Conservation (phyloP, 2,888 invertebrate genomes). For the Brachylomia viminalis region DNA sequence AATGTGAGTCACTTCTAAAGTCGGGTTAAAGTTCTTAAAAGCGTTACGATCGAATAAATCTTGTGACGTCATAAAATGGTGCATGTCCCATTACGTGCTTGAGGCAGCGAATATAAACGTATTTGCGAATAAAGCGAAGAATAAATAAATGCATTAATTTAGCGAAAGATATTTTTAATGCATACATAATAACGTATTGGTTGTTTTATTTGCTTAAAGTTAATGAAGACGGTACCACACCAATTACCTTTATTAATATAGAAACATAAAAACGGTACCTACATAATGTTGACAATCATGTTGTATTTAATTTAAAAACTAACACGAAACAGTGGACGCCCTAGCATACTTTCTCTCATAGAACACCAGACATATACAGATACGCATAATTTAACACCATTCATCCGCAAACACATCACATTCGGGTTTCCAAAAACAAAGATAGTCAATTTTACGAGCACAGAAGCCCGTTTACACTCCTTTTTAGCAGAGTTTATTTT, state of each 20-base stretch:
- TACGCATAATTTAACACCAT: background rate
- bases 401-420: background rate
- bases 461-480: no score
- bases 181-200: background rate
- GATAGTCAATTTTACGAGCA: background rate
- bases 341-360: background rate
- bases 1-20: slow-evolving; percentile 34
- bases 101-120: slow-evolving; percentile 2
- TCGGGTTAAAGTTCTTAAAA: slow-evolving; percentile 47
- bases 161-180: background rate
- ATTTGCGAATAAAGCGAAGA: background rate
- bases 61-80: slow-evolving; percentile 37
- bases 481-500: no score
- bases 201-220: background rate
- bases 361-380: background rate
- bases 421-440: background rate
- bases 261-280: no score
- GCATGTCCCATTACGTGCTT: background rate
- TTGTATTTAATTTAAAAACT: no score
- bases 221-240: background rate
- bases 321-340: no score
- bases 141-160: background rate
- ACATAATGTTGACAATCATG: no score
- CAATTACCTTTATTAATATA: no score
- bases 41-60: slow-evolving; percentile 44